Percentiles rank a stretch among this genome's conserved stretches.
phyloP scores from a whole-genome alignment of 2,888 invertebrate genomes.

The Archips xylosteana region DNA sequence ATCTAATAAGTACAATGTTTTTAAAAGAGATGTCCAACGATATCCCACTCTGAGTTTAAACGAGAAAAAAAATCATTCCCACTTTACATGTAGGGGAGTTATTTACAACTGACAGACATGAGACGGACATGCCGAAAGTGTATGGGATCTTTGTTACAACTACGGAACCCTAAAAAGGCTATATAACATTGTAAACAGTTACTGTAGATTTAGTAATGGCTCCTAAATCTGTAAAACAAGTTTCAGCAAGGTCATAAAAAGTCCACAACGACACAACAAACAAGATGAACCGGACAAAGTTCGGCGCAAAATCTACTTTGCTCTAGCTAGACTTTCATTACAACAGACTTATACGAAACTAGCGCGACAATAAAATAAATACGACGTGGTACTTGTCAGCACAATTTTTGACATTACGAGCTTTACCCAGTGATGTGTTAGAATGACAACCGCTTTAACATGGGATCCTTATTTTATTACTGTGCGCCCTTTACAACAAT shows the following conservation, averaged over 20 bases:
- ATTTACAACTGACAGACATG: too few species aligned
- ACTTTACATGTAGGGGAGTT: too few species aligned
- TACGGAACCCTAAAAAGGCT: too few species aligned
- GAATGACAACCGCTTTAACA: conserved; percentile 30
- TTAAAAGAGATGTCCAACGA: too few species aligned
- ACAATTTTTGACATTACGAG: conserved; percentile 27
- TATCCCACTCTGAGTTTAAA: too few species aligned
- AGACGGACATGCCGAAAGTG: too few species aligned
- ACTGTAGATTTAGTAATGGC: background rate
- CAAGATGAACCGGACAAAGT: conserved; percentile 28
- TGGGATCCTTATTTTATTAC: conserved; percentile 31
- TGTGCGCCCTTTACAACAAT: conserved; percentile 25
- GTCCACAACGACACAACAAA: conserved; percentile 19
- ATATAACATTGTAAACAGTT: too few species aligned
- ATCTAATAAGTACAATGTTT: too few species aligned
- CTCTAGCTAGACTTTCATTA: conserved; percentile 33
- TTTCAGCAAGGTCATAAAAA: conserved; percentile 19
- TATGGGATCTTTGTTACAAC: too few species aligned
- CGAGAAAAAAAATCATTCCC: too few species aligned
- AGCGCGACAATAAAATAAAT: conserved; percentile 38
- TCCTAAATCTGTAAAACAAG: conserved; percentile 14
- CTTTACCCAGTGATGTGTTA: conserved; percentile 31
- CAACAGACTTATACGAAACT: conserved; percentile 35
- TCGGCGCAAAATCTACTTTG: conserved; percentile 28
- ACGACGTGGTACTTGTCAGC: conserved; percentile 34